Evolutionary conservation across 2,113 vertebrate species (phyloP), one percentile per base, ranked within the genome.

Genomic region (Neolamprologus tretocephalus): DNA sequence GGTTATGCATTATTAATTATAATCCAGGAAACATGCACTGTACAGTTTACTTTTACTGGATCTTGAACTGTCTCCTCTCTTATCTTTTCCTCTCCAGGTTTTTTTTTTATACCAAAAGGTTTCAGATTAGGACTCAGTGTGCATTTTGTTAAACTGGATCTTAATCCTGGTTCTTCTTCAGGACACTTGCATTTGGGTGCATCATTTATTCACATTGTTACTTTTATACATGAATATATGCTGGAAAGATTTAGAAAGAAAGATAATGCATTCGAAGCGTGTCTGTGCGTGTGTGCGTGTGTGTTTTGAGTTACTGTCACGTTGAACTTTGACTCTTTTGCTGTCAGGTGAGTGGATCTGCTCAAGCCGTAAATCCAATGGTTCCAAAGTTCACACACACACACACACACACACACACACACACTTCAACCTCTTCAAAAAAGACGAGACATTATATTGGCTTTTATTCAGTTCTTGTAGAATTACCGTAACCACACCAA

Each of bases 361-460:
- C 53, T 90, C 90, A 86, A 73, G 87, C 92, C 82, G 17, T 91
- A 89, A 92, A 93, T 82, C 86, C 78, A 83, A 85, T 80, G 83
- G 86, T 11, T 90, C 92, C 93, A 93, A 93, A 94, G 94, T 83
- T 90, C 31, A 9, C 31, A 13, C n/a, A 9, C 12, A 6, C n/a
- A 4, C 35, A 23, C 12, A 23, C 66, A 71, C 35, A 71, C 66
- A 68, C 63, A 21, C 19, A 40, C 6, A 5, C n/a, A 68, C 19
- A 8, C 4, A 5, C 37, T 66, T 66, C 31, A 35, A 73, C 16
- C 5, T 28, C 21, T 57, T 53, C 31, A 80, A 49, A 16, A 54
- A 66, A 5, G 10, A 37, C 3, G 1, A 21, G 49, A 40, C n/a
- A 8, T 17, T 16, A 10, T 16, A 16, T 7, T 5, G n/a, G 53